A percentile compares a stretch with the other conserved stretches of the same genome.
Evolutionary conservation across 2,113 vertebrate species (phyloP).

Genomic region (Acrocephalus kingi): DNA sequence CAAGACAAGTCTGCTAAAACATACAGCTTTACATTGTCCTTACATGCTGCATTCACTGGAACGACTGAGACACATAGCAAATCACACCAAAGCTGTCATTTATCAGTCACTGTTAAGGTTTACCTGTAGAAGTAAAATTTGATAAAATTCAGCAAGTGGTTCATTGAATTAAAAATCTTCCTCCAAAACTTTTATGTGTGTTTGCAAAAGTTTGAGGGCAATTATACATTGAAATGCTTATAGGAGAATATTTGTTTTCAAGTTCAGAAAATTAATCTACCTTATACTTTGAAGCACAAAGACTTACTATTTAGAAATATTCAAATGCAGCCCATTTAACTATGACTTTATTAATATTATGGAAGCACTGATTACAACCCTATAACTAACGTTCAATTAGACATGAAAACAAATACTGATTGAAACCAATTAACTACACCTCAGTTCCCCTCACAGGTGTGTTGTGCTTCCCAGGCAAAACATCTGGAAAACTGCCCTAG

Average conservation of each 20-base stretch:
- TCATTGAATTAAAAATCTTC: background rate
- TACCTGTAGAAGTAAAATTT: background rate
- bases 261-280: background rate
- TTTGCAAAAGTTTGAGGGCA: background rate
- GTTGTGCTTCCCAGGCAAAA: background rate
- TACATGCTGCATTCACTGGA: background rate
- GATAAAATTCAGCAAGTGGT: background rate
- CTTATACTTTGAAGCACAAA: background rate
- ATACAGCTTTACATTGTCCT: background rate
- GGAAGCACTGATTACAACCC: background rate
- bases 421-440: background rate
- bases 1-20: background rate
- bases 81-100: background rate
- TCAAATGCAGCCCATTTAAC: background rate
- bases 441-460: background rate
- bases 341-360: background rate
- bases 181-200: background rate
- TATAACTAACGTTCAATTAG: background rate
- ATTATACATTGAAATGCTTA: background rate
- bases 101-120: background rate
- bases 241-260: background rate
- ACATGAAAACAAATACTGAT: conserved; percentile 16
- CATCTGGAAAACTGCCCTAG: conserved; percentile 9
- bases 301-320: background rate
- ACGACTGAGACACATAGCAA: background rate